These are phyloP conservation scores for Platalea minor DNA, from an alignment of 2,797 vertebrate species.

Conservation along the genomic window DNA sequence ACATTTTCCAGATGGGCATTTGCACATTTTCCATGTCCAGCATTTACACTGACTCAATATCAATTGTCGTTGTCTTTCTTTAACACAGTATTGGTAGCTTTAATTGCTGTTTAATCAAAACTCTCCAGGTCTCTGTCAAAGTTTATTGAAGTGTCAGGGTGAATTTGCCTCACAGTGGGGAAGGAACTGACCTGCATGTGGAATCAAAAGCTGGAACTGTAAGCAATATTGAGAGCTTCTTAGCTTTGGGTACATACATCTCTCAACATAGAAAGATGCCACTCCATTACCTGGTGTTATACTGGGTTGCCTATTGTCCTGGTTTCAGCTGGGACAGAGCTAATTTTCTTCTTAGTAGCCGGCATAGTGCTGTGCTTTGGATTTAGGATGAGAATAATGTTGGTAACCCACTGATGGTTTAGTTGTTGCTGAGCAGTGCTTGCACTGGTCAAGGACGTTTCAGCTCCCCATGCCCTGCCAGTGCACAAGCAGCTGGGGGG, in stretches of 20 bases:
- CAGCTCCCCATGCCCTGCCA: too few species aligned
- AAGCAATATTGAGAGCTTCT: neutral
- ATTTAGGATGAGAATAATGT: too few species aligned
- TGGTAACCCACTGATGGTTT: too few species aligned
- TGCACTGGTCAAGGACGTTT: too few species aligned
- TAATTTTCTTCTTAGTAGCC: too few species aligned
- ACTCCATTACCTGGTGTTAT: rapidly evolving
- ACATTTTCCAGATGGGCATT: neutral
- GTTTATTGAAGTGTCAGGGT: neutral
- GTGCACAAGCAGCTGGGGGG: too few species aligned
- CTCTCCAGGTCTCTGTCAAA: neutral
- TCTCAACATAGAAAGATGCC: neutral
- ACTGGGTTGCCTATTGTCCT: neutral
- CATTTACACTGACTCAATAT: neutral
- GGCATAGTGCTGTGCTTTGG: too few species aligned
- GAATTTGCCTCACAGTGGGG: neutral
- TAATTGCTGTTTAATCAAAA: neutral
- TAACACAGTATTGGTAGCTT: neutral
- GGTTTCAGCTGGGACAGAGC: too few species aligned
- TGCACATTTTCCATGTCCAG: neutral
- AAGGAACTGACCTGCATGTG: neutral
- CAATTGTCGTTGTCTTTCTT: neutral
- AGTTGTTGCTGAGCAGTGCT: too few species aligned
- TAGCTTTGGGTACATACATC: neutral
- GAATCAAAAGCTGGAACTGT: neutral